These are phyloP conservation scores for Nautilus pompilius DNA, from an alignment of 1,140 invertebrate species.

Conservation along the genomic window DNA sequence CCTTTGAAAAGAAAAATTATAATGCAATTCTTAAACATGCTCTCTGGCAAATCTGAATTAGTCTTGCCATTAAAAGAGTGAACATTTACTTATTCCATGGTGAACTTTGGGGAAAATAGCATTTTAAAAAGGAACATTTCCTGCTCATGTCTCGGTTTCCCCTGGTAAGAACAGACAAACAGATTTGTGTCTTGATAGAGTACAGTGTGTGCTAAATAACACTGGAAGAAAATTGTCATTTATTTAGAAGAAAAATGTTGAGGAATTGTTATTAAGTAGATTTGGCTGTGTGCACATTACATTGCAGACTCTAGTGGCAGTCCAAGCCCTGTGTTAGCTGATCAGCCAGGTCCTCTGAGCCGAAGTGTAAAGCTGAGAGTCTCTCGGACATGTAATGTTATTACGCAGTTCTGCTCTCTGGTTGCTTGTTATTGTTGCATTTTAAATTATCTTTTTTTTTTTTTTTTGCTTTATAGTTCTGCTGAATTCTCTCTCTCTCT, in stretches of 20 bases:
- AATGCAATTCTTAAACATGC: too few species aligned
- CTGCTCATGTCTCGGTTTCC: too few species aligned
- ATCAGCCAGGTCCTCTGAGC: constrained; percentile 48
- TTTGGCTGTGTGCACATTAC: constrained; percentile 2
- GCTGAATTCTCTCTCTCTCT: neutral
- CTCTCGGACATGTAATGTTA: constrained; percentile 48
- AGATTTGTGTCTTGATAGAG: too few species aligned
- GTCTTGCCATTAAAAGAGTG: too few species aligned
- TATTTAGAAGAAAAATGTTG: neutral
- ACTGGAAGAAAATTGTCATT: too few species aligned
- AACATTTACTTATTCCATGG: too few species aligned
- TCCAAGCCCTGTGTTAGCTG: constrained; percentile 43
- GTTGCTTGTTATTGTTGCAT: constrained; percentile 1
- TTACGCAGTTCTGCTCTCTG: constrained; percentile 6
- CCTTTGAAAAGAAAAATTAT: too few species aligned
- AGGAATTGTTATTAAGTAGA: neutral
- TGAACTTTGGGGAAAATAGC: too few species aligned
- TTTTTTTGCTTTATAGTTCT: constrained; percentile 1
- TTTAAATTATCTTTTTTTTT: constrained; percentile 9
- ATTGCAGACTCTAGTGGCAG: constrained; percentile 50
- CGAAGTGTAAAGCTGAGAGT: constrained; percentile 51
- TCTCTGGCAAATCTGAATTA: too few species aligned
- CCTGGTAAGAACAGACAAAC: too few species aligned
- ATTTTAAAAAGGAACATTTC: too few species aligned
- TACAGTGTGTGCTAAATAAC: too few species aligned